phyloP scores from a whole-genome alignment of 2,888 invertebrate genomes.

The Drosophila mulleri region DNA sequence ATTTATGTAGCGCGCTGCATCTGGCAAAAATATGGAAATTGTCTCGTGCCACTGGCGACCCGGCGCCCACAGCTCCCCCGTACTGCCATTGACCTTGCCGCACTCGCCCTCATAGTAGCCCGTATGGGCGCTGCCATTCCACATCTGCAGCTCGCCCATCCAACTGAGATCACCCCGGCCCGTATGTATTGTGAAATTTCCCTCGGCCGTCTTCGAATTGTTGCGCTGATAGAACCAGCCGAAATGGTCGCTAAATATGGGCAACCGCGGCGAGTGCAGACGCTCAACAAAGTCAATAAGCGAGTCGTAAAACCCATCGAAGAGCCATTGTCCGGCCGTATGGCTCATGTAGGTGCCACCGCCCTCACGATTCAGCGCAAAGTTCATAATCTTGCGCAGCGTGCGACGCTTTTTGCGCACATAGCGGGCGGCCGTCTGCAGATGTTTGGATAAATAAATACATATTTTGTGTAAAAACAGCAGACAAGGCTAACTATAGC shows the following conservation, averaged over 20 bases:
- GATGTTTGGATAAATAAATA: not conserved
- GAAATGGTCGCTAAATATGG: constrained; percentile 90
- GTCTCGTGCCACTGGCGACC: constrained; percentile 85
- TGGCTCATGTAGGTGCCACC: constrained; percentile 86
- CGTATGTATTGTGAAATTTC: constrained; percentile 90
- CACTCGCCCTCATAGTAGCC: constrained; percentile 88
- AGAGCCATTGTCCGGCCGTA: constrained; percentile 89
- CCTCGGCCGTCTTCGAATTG: constrained; percentile 89
- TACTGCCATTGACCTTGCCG: constrained; percentile 89
- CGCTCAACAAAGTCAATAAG: constrained; percentile 87
- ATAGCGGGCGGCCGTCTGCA: constrained; percentile 88
- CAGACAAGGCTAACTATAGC: not conserved
- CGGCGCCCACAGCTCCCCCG: constrained; percentile 93
- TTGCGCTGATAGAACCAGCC: constrained; percentile 94
- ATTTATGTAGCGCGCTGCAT: constrained; percentile 90
- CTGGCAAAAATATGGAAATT: constrained; percentile 89
- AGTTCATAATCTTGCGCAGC: constrained; percentile 86
- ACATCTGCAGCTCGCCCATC: constrained; percentile 89
- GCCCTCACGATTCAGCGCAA: constrained; percentile 86
- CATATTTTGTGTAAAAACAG: not conserved
- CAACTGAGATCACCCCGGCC: constrained; percentile 88
- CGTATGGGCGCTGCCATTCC: constrained; percentile 88
- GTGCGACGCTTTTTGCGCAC: constrained; percentile 85
- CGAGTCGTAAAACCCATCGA: constrained; percentile 92
- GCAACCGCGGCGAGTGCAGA: constrained; percentile 85